Conservation (phyloP, 2,888 invertebrate genomes). For the Tenthredo livida region DNA sequence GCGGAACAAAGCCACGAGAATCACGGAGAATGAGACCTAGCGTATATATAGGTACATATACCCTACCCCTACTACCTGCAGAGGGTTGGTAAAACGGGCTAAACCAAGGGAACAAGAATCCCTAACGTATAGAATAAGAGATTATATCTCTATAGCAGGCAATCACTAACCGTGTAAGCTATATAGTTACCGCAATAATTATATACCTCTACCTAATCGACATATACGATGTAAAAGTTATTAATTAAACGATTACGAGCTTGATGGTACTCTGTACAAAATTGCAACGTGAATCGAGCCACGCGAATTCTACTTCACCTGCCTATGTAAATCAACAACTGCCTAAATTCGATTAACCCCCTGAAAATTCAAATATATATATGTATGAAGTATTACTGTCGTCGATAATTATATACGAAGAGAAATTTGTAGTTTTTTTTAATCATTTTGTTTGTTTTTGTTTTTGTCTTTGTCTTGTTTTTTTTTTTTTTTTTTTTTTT, state of each 20-base stretch:
- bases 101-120: conserved; percentile 20
- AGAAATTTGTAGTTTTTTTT: not conserved
- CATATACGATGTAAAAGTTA: too few species aligned
- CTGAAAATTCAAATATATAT: not conserved
- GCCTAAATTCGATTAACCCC: not conserved
- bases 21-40: not conserved
- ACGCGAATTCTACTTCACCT: not conserved
- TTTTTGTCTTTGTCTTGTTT: too few species aligned
- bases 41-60: not conserved
- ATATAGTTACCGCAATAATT: conserved; percentile 4
- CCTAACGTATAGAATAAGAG: not conserved
- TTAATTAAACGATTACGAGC: conserved; percentile 74
- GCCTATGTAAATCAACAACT: not conserved
- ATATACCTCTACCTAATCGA: too few species aligned
- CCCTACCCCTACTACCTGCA: not conserved
- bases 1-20: conserved; percentile 47
- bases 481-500: not conserved
- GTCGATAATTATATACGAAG: not conserved
- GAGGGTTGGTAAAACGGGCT: not conserved
- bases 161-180: not conserved
- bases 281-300: conserved; percentile 1
- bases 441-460: not conserved
- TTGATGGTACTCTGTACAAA: conserved; percentile 64
- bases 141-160: not conserved
- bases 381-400: not conserved